Conservation (phyloP, 2,113 vertebrate genomes). For the Siniperca knerii region DNA sequence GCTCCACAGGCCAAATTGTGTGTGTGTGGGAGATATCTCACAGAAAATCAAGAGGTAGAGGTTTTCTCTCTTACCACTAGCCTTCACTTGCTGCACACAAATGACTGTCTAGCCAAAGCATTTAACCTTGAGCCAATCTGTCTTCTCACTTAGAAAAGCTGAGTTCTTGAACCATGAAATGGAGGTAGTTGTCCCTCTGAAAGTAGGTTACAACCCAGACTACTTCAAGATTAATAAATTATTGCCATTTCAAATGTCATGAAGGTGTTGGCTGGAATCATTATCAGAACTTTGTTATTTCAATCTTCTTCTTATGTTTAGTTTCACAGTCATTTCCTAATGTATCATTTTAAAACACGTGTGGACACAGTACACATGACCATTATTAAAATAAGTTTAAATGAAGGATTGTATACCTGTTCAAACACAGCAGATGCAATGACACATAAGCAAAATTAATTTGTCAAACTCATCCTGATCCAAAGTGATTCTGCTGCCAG, state of each 20-base stretch:
- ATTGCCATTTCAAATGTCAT: slow-evolving; percentile 63
- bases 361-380: not conserved
- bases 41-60: slow-evolving; percentile 59
- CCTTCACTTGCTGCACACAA: slow-evolving; percentile 75
- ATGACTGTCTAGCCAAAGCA: slow-evolving; percentile 75
- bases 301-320: slow-evolving; percentile 4
- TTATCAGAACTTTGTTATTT: slow-evolving; percentile 24
- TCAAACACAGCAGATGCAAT: slow-evolving; percentile 3
- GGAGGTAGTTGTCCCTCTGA: slow-evolving; percentile 72
- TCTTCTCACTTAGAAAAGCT: slow-evolving; percentile 75
- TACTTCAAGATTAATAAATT: slow-evolving; percentile 71
- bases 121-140: slow-evolving; percentile 83
- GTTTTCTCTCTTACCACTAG: slow-evolving; percentile 57
- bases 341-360: not conserved
- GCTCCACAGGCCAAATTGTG: slow-evolving; percentile 49
- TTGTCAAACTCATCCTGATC: slow-evolving; percentile 25
- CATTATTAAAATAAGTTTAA: not conserved
- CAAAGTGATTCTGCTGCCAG: slow-evolving; percentile 21
- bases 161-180: slow-evolving; percentile 82
- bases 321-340: not conserved
- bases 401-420: slow-evolving; percentile 2
- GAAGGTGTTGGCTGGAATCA: slow-evolving; percentile 12
- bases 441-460: slow-evolving; percentile 14
- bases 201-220: slow-evolving; percentile 66
- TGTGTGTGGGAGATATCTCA: slow-evolving; percentile 60